Percentiles rank a stretch among this genome's conserved stretches.
phyloP scores from a whole-genome alignment of 2,113 vertebrate species.

The Ardeotis arabs region DNA sequence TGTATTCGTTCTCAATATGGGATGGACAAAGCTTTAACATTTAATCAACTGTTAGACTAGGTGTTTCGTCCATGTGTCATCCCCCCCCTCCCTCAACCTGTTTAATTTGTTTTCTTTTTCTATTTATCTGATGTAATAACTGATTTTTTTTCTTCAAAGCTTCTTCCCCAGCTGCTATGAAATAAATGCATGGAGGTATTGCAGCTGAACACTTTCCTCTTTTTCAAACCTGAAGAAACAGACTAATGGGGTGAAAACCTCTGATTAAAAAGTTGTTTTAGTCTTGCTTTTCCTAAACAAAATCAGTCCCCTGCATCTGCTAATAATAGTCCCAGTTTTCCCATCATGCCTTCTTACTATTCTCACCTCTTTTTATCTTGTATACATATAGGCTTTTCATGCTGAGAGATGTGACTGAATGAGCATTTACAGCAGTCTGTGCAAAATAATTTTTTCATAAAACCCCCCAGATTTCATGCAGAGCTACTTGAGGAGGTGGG shows the following conservation, averaged over 20 bases:
- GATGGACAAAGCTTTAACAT: background rate
- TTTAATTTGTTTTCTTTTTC: background rate
- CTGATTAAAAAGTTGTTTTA: background rate
- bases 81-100: background rate
- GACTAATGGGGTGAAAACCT: background rate
- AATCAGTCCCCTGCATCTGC: background rate
- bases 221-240: background rate
- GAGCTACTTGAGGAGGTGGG: background rate
- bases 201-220: background rate
- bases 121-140: background rate
- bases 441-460: background rate
- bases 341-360: background rate
- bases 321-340: background rate
- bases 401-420: background rate
- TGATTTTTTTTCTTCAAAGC: conserved; percentile 37
- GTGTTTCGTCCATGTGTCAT: background rate
- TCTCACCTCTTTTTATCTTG: background rate
- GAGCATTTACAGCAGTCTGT: background rate
- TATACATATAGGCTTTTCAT: background rate
- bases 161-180: background rate
- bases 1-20: background rate
- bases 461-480: background rate
- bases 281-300: background rate
- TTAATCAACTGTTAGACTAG: background rate
- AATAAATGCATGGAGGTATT: background rate